Evolutionary conservation across 2,797 vertebrate species (phyloP).

Genomic region (Enteromius argenteus): DNA sequence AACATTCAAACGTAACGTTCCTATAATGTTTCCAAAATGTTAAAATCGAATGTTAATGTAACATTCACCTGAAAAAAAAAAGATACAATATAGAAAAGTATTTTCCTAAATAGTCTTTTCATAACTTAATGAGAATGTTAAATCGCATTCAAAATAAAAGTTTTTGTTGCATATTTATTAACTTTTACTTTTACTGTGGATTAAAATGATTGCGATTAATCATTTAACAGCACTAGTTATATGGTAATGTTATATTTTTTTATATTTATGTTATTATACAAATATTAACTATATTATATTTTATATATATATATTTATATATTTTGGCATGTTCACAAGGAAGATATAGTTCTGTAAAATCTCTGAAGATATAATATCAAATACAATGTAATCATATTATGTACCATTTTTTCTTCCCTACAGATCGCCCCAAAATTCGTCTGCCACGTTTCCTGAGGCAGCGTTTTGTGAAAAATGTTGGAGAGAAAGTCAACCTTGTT

Average conservation of each 20-base stretch:
- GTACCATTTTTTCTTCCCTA: background rate
- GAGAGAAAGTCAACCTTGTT: slow-evolving; percentile 89
- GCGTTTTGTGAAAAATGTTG: slow-evolving; percentile 82
- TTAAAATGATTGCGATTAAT: too few species aligned
- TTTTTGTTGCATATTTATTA: too few species aligned
- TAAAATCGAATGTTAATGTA: background rate
- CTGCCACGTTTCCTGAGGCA: slow-evolving; percentile 91
- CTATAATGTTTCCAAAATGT: background rate
- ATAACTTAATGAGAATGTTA: background rate
- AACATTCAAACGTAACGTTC: background rate
- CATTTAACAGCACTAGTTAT: too few species aligned
- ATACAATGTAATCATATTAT: background rate
- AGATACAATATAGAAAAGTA: too few species aligned
- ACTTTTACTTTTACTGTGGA: too few species aligned
- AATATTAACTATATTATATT: too few species aligned
- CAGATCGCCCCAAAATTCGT: slow-evolving; percentile 92
- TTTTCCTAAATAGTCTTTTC: background rate
- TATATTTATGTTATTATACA: background rate
- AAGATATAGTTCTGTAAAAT: slow-evolving; percentile 2
- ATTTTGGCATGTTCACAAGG: background rate
- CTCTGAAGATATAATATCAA: background rate
- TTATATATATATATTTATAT: background rate
- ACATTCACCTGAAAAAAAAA: background rate
- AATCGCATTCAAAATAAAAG: too few species aligned
- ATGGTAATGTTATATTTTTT: background rate